These are phyloP conservation scores for Proisotoma minuta DNA, from an alignment of 2,888 invertebrate genomes.

Conservation along the genomic window DNA sequence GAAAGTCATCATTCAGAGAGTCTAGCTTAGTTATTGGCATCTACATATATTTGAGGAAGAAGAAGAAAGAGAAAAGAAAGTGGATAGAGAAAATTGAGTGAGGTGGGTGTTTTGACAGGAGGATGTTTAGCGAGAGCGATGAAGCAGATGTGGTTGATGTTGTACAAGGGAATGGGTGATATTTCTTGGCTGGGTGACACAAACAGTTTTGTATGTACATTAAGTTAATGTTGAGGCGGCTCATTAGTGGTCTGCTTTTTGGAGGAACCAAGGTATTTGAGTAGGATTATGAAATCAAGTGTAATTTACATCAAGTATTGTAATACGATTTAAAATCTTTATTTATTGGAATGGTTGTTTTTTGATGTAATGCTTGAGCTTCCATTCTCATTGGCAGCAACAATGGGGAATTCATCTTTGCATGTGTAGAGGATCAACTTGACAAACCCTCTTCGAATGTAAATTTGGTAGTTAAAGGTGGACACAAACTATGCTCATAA, in stretches of 20 bases:
- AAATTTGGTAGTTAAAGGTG: conserved; percentile 47
- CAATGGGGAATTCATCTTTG: conserved; percentile 18
- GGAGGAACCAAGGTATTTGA: conserved; percentile 7
- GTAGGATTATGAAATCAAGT: conserved; percentile 40
- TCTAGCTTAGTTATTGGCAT: too few species aligned
- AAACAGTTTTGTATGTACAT: conserved; percentile 33
- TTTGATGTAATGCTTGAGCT: conserved; percentile 34
- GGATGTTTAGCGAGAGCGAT: background rate
- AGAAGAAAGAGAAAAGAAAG: too few species aligned
- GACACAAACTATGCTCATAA: conserved; percentile 45
- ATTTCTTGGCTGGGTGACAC: conserved; percentile 36
- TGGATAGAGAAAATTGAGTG: too few species aligned
- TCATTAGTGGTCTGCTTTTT: conserved; percentile 29
- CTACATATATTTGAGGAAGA: too few species aligned
- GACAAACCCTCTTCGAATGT: conserved; percentile 48
- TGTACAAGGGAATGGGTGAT: conserved; percentile 20
- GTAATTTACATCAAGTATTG: conserved; percentile 42
- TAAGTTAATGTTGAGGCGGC: conserved; percentile 32
- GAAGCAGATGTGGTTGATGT: background rate
- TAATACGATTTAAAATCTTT: conserved; percentile 45
- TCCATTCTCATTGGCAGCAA: conserved; percentile 25
- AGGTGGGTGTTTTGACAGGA: too few species aligned
- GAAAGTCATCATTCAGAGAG: too few species aligned
- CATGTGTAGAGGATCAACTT: conserved; percentile 34
- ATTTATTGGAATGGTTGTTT: conserved; percentile 46